Evolutionary conservation across 2,113 vertebrate species (phyloP).

Genomic region (Tringa solitaria): DNA sequence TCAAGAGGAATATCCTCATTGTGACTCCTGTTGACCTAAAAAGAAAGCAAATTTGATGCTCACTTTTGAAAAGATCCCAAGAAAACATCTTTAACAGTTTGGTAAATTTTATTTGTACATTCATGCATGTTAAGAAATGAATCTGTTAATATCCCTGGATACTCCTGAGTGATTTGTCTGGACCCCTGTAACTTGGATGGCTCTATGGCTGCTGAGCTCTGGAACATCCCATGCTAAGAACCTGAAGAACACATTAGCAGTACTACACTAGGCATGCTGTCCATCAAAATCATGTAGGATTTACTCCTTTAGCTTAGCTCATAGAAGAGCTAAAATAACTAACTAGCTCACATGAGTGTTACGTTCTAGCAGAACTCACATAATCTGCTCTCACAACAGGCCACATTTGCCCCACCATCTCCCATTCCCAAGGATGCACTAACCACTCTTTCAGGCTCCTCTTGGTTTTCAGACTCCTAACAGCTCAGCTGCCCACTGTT

Average conservation of each 20-base stretch:
- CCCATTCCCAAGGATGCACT: background rate
- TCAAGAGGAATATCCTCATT: background rate
- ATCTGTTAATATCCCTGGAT: background rate
- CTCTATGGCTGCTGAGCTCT: background rate
- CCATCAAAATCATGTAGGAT: background rate
- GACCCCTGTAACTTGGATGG: background rate
- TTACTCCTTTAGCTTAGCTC: background rate
- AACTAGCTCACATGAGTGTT: background rate
- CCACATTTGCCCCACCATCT: background rate
- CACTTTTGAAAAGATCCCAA: background rate
- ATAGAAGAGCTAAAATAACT: background rate
- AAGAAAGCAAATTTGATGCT: background rate
- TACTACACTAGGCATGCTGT: accelerated
- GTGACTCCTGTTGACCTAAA: background rate
- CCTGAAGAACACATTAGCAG: background rate
- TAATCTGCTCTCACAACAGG: background rate
- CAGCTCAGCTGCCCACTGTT: background rate
- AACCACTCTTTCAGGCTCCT: background rate
- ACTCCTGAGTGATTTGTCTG: background rate
- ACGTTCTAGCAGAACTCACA: background rate
- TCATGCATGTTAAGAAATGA: background rate
- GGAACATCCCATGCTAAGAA: background rate
- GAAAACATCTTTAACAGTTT: background rate
- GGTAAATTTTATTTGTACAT: background rate
- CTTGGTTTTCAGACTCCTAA: background rate